Evolutionary conservation across 2,113 vertebrate species (phyloP).

Genomic region (Ceuthmochares aereus): DNA sequence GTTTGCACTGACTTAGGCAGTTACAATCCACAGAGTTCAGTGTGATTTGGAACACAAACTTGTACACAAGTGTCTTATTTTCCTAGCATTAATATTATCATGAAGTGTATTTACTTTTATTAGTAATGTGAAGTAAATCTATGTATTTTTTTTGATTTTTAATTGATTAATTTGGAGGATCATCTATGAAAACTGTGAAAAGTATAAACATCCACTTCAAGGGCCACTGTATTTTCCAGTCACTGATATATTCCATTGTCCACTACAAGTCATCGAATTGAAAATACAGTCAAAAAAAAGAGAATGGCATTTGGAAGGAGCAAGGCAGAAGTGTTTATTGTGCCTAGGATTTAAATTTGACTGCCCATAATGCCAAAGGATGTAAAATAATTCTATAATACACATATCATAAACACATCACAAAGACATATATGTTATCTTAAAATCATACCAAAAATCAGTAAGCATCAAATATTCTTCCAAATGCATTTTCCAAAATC

Average conservation of each 20-base stretch:
- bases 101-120: not conserved
- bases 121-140: not conserved
- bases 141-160: not conserved
- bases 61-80: accelerated
- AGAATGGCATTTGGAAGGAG: not conserved
- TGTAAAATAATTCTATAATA: not conserved
- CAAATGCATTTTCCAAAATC: not conserved
- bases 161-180: not conserved
- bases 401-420: not conserved
- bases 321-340: not conserved
- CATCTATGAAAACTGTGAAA: not conserved
- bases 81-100: not conserved
- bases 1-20: not conserved
- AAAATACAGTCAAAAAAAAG: not conserved
- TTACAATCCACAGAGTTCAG: not conserved
- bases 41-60: not conserved
- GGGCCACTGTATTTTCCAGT: not conserved
- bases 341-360: not conserved
- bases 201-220: not conserved
- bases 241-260: not conserved
- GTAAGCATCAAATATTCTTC: not conserved
- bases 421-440: not conserved
- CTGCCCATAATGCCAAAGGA: not conserved
- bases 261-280: not conserved
- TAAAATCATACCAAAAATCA: not conserved